phyloP scores from a whole-genome alignment of 2,797 vertebrate genomes.

The Martes flavigula region DNA sequence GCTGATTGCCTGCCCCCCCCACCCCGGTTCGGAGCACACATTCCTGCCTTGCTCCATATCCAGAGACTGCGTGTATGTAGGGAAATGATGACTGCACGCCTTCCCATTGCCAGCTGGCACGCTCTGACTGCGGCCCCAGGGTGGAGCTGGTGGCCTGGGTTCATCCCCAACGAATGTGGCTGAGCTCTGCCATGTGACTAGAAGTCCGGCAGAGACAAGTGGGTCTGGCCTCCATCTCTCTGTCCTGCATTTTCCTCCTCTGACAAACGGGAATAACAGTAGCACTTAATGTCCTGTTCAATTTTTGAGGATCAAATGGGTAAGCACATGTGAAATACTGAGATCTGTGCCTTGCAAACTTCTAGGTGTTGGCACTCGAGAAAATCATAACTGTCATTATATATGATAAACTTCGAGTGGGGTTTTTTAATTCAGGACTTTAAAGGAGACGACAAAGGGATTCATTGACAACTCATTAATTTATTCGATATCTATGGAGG shows the following conservation, averaged over 20 bases:
- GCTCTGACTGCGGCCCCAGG: accelerated
- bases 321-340: neutral
- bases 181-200: neutral
- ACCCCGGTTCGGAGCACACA: neutral
- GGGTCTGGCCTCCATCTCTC: neutral
- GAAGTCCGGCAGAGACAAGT: neutral
- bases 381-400: neutral
- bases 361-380: neutral
- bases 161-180: neutral
- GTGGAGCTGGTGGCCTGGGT: neutral
- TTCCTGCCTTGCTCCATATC: neutral
- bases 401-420: neutral
- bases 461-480: neutral
- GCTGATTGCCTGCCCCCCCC: neutral
- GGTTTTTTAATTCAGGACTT: neutral
- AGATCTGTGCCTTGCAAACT: neutral
- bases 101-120: accelerated
- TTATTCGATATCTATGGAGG: neutral
- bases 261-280: neutral
- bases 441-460: neutral
- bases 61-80: accelerated
- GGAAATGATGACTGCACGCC: neutral
- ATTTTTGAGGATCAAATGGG: neutral
- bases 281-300: neutral
- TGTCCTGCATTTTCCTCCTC: neutral